phyloP scores from a whole-genome alignment of 2,113 vertebrate species.

The Percina caprodes region DNA sequence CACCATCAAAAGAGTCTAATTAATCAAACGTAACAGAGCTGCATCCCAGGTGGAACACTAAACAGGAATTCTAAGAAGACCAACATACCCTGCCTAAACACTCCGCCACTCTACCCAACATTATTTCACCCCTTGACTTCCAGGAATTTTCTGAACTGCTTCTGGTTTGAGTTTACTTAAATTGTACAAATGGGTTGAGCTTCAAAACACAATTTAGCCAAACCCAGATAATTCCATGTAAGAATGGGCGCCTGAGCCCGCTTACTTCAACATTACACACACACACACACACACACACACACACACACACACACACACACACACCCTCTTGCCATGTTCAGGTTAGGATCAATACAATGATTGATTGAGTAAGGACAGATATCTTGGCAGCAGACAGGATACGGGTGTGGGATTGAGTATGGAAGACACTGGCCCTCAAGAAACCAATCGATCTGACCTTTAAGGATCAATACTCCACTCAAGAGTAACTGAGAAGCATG shows the following conservation, averaged over 20 bases:
- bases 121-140: conserved; percentile 2
- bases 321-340: conserved; percentile 33
- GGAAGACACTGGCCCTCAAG: conserved; percentile 54
- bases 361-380: conserved; percentile 66
- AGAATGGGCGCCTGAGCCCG: conserved; percentile 18
- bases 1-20: conserved; percentile 59
- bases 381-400: conserved; percentile 44
- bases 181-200: conserved; percentile 42
- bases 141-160: conserved; percentile 22
- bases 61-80: conserved; percentile 10
- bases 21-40: conserved; percentile 54
- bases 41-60: conserved; percentile 20
- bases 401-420: conserved; percentile 52
- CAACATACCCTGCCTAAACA: background rate
- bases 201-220: conserved; percentile 27
- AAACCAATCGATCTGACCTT: conserved; percentile 68
- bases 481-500: conserved; percentile 56
- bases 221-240: conserved; percentile 35
- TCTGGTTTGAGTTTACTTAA: conserved; percentile 31
- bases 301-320: no score
- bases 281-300: no score
- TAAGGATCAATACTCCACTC: conserved; percentile 66
- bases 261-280: conserved; percentile 34
- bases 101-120: background rate
- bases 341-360: conserved; percentile 71